Conservation (phyloP, 2,797 vertebrate genomes). For the Margarornis squamiger region DNA sequence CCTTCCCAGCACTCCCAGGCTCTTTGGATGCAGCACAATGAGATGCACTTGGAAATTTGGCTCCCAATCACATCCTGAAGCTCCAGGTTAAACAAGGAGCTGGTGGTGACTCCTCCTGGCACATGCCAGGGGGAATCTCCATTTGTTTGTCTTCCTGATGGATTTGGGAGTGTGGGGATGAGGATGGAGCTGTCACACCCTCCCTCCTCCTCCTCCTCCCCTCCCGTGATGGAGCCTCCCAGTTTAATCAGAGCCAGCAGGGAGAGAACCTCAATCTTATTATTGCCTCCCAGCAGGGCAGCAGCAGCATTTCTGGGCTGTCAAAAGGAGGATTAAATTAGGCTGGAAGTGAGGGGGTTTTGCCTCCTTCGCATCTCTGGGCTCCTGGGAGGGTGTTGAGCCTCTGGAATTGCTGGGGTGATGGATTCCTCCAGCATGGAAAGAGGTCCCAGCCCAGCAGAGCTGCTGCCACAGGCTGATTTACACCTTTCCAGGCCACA, state of each 20-base stretch:
- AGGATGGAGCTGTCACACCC: not conserved
- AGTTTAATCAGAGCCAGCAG: conserved; percentile 26
- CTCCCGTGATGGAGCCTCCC: not conserved
- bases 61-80: rapidly evolving
- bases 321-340: conserved; percentile 54
- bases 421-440: not conserved
- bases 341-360: not conserved
- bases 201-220: not conserved
- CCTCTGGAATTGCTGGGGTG: not conserved
- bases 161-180: not conserved
- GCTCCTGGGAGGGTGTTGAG: not conserved
- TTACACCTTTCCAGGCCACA: not conserved
- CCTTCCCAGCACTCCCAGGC: not conserved
- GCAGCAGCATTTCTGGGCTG: not conserved
- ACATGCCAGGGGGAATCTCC: not conserved
- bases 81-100: not conserved
- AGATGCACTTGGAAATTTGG: not conserved
- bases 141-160: not conserved
- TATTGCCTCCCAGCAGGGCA: conserved; percentile 33
- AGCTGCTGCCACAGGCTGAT: not conserved
- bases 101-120: rapidly evolving
- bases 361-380: not conserved
- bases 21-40: rapidly evolving
- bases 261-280: not conserved
- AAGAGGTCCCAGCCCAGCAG: not conserved